A percentile compares a stretch with the other conserved stretches of the same genome.
Conservation (phyloP, 2,797 vertebrate species). For the Rhynchotus rufescens region DNA sequence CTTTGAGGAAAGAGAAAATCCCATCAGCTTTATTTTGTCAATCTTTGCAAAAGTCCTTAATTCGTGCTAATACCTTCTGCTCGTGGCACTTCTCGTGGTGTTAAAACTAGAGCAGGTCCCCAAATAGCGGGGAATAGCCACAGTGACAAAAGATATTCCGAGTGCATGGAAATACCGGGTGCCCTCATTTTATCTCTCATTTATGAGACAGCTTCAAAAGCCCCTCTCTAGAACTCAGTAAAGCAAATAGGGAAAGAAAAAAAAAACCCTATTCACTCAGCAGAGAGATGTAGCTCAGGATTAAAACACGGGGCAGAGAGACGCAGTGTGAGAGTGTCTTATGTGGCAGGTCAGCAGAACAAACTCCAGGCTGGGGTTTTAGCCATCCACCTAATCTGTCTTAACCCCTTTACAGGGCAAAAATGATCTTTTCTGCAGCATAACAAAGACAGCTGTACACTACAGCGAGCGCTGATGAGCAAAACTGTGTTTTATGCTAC, state of each 20-base stretch:
- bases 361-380: background rate
- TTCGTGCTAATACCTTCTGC: constrained; percentile 57
- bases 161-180: constrained; percentile 22
- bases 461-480: background rate
- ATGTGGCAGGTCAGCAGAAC: background rate
- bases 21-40: constrained; percentile 63
- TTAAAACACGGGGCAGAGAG: background rate
- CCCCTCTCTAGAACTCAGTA: background rate
- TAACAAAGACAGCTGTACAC: background rate
- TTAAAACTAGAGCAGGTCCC: constrained; percentile 65
- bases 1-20: constrained; percentile 61
- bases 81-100: background rate
- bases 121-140: constrained; percentile 43
- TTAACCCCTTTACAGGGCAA: background rate
- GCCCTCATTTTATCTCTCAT: constrained; percentile 53
- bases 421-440: background rate
- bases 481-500: background rate
- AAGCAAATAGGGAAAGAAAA: background rate
- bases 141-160: constrained; percentile 30
- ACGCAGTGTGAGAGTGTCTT: background rate
- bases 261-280: background rate
- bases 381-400: background rate
- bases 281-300: background rate
- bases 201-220: constrained; percentile 20
- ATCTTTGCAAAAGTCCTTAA: constrained; percentile 61